Evolutionary conservation across 2,888 invertebrate species (phyloP), one percentile per base, ranked within the genome.

Genomic region (Sphinx pinastri): DNA sequence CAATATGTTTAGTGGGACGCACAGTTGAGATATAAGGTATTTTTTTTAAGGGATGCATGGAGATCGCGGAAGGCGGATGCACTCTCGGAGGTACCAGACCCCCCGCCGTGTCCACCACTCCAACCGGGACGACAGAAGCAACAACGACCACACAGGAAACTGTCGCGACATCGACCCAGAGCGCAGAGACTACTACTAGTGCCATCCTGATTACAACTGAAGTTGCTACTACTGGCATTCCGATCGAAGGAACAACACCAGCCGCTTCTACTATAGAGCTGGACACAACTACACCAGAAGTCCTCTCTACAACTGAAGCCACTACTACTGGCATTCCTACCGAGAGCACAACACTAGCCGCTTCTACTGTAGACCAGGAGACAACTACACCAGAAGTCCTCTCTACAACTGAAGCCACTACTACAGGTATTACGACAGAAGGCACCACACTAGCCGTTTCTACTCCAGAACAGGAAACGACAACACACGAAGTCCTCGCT

Each of bases 51-150:
- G 70, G 60, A 14, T 77, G 75, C 66, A 71, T 70, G 7, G 68
- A 67, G 2, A 74, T 73, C 4, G 74, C 72, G 6, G 74, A 73
- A 74, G 75, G 75, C 11, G 76, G 76, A 25, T 76, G 76, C 19
- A 72, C 72, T 13, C 58, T 73, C 10, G 72, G 70, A 4, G 68
- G 68, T 19, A 58, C 68, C 11, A 72, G 67, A 16, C 49, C 68
- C n/a, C 16, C 66, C 49, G 59, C 16, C 11, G n/a, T 38, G 6
- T 8, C 59, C 8, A 45, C 60, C 45, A 68, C 67, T 58, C 3
- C 31, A 31, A 11, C 55, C 8, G 19, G 8, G 2, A 2, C 55
- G 10, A 52, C 52, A 14, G n/a, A 38, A 25, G 67, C 12, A 14
- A 58, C 58, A 10, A 25, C 38, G 38, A 58, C 58, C 11, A 54